A percentile compares a stretch with the other conserved stretches of the same genome.
Conservation (phyloP, 2,797 vertebrate genomes). For the Dicrostonyx torquatus region DNA sequence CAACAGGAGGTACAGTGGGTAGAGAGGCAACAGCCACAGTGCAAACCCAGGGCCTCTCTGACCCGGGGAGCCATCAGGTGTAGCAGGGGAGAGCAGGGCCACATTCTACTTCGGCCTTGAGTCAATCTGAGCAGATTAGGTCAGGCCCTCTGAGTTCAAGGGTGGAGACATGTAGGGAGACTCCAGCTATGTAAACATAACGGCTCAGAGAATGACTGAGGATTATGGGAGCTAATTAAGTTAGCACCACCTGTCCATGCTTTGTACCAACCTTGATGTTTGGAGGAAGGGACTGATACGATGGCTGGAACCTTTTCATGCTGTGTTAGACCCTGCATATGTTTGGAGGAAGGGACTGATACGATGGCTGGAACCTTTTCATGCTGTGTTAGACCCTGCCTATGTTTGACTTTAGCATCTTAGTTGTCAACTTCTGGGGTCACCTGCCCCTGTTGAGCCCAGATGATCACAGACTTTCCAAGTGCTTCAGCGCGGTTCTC, state of each 20-base stretch:
- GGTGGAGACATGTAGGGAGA: neutral
- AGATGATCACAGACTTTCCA: neutral
- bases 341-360: neutral
- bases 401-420: neutral
- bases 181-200: neutral
- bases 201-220: neutral
- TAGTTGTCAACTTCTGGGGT: neutral
- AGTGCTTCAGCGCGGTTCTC: neutral
- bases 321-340: neutral
- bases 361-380: neutral
- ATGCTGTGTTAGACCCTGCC: neutral
- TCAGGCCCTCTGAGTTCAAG: neutral
- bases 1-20: neutral
- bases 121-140: neutral
- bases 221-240: neutral
- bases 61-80: too few relatives aligned
- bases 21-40: neutral
- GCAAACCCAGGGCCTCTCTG: neutral
- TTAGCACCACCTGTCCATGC: neutral
- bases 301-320: neutral
- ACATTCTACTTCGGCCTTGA: neutral
- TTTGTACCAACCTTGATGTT: too few relatives aligned
- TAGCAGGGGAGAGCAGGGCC: neutral
- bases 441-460: neutral
- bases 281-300: neutral